Base-by-base conservation (phyloP, 1,140 invertebrate genomes). In the Hylaeus anthracinus region DNA sequence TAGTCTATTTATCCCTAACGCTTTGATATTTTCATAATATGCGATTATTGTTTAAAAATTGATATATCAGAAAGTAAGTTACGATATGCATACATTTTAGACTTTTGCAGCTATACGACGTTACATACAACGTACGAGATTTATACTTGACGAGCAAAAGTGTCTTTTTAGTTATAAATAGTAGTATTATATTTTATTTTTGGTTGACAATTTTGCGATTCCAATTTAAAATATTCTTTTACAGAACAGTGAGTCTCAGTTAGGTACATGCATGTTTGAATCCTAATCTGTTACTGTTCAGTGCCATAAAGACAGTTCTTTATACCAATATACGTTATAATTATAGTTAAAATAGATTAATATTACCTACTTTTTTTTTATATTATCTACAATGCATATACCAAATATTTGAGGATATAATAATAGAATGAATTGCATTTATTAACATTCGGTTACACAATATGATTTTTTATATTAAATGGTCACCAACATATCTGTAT, bases 401-500 rank as follows among this genome's bases (percentile, higher is more conserved):
- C 26, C 4, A 74, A 65, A 51, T 78, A 60, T 65, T 58, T 45
- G 6, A 69, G 69, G 55, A 56, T 56, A 66, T 14, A 55, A 45
- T 51, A 15, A 60, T 51, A 53, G 56, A 58, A 41, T n/a, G 61
- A 75, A 75, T 81, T 51, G 39, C 41, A 81, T 66, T 65, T 72
- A 70, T 74, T 81, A 81, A 81, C 67, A 74, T 12, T 64, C 37
- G 51, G 72, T 63, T 74, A 61, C n/a, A 60, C 26, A 51, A 73
- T 15, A 72, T 45, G 10, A 61, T 56, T 63, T 73, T 75, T 73
- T 72, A 83, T 77, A 69, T 77, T 56, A 70, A 73, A 77, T 41
- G 55, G 39, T 77, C 37, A 56, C 41, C 43, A 45, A 85, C 73
- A 86, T 85, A 85, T 82, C 74, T 63, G 60, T 45, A 82, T 39